Conservation (phyloP, 2,888 invertebrate genomes). For the Caenorhabditis sp. region DNA sequence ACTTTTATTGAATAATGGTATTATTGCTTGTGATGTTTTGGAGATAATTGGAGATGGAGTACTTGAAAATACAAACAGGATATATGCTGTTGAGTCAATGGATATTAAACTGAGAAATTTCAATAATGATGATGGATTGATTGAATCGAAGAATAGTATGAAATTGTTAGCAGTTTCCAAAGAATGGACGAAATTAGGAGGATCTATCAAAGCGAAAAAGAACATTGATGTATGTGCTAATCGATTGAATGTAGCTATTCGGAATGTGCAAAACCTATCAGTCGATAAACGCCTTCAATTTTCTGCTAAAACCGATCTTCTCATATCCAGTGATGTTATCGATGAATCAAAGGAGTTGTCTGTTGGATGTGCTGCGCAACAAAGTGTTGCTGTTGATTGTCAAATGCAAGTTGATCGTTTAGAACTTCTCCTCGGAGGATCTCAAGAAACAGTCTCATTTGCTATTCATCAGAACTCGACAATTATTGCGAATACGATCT, state of each 20-base stretch:
- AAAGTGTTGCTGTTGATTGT: slow-evolving; percentile 46
- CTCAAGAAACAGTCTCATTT: slow-evolving; percentile 14
- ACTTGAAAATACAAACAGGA: slow-evolving; percentile 49
- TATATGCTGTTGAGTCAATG: slow-evolving; percentile 52
- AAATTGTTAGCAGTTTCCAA: slow-evolving; percentile 45
- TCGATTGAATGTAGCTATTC: slow-evolving; percentile 33
- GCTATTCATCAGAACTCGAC: slow-evolving; percentile 22
- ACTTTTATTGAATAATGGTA: slow-evolving; percentile 51
- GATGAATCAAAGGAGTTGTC: slow-evolving; percentile 48
- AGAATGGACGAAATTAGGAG: slow-evolving; percentile 53
- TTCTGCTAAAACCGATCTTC: slow-evolving; percentile 50
- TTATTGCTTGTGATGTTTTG: slow-evolving; percentile 44
- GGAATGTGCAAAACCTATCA: slow-evolving; percentile 28
- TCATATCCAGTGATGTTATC: slow-evolving; percentile 45
- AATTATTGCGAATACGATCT: slow-evolving; percentile 34
- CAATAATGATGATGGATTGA: slow-evolving; percentile 50
- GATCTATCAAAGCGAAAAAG: slow-evolving; percentile 48
- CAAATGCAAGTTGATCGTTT: slow-evolving; percentile 47
- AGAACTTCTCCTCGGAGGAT: slow-evolving; percentile 36
- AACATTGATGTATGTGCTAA: slow-evolving; percentile 40
- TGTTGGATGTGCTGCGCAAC: slow-evolving; percentile 53
- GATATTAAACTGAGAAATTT: slow-evolving; percentile 52
- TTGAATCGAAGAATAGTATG: slow-evolving; percentile 53
- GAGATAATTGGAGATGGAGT: slow-evolving; percentile 47
- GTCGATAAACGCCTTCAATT: slow-evolving; percentile 47